A percentile compares a stretch with the other conserved stretches of the same genome.
Evolutionary conservation across 2,113 vertebrate species (phyloP).

Genomic region (Epinephelus lanceolatus): DNA sequence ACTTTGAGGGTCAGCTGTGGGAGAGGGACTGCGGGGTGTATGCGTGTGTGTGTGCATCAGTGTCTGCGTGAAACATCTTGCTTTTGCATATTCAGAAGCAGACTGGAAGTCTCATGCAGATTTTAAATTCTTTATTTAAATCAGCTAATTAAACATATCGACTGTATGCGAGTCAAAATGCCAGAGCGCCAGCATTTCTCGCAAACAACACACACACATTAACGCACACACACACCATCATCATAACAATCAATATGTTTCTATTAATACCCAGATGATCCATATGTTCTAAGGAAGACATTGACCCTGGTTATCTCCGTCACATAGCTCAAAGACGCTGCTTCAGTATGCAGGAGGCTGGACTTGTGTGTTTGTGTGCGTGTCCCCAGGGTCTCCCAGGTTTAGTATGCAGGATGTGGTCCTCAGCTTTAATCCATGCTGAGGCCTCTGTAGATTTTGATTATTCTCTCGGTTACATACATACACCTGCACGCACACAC

Average conservation of each 20-base stretch:
- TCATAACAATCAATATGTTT: slow-evolving; percentile 25
- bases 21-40: slow-evolving; percentile 6
- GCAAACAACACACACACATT: not conserved
- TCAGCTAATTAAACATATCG: not conserved
- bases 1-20: slow-evolving; percentile 34
- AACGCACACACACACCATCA: not conserved
- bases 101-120: not conserved
- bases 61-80: not conserved
- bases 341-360: slow-evolving; percentile 18
- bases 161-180: not conserved
- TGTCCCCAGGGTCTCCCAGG: slow-evolving; percentile 7
- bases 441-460: slow-evolving; percentile 45
- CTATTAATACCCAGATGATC: slow-evolving; percentile 40
- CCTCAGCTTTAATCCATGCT: slow-evolving; percentile 49
- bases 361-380: not conserved
- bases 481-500: slow-evolving; percentile 9
- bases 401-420: slow-evolving; percentile 65
- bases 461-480: slow-evolving; percentile 50
- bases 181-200: not conserved
- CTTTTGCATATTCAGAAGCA: slow-evolving; percentile 48
- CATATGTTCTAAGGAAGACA: slow-evolving; percentile 13
- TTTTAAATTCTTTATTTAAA: slow-evolving; percentile 19
- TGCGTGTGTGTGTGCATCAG: not conserved
- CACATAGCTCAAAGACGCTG: not conserved
- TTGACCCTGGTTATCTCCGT: slow-evolving; percentile 28